Percentiles rank a stretch among this genome's conserved stretches.
Evolutionary conservation across 2,797 vertebrate species (phyloP).

Genomic region (Hapalemur alaotrensis): DNA sequence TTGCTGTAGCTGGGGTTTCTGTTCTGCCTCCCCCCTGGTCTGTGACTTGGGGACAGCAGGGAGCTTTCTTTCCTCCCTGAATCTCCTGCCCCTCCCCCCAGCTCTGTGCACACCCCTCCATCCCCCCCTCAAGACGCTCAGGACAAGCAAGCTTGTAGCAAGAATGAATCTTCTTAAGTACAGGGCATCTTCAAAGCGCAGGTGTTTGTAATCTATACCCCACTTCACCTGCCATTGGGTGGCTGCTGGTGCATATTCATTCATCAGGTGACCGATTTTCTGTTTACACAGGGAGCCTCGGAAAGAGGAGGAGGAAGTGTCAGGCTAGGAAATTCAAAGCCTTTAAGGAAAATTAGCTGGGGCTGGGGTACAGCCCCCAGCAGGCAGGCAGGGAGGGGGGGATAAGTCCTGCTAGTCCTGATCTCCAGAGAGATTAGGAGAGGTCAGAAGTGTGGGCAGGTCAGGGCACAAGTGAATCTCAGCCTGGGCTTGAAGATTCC

Average conservation of each 20-base stretch:
- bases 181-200: neutral
- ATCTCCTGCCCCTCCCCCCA: neutral
- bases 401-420: neutral
- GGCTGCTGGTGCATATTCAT: neutral
- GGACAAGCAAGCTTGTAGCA: neutral
- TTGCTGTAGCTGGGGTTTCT: neutral
- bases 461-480: neutral
- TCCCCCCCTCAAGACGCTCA: neutral
- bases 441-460: neutral
- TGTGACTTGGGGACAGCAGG: neutral
- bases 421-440: neutral
- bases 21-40: too few relatives aligned
- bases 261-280: conserved; percentile 58
- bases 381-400: too few relatives aligned
- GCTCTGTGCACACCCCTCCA: too few relatives aligned
- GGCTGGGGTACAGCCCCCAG: neutral
- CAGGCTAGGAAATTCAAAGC: conserved; percentile 46
- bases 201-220: conserved; percentile 58
- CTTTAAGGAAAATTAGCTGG: neutral
- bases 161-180: conserved; percentile 7
- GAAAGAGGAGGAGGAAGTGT: conserved; percentile 47
- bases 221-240: conserved; percentile 52
- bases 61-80: neutral
- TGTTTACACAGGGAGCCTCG: conserved; percentile 13
- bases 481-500: neutral